Base-by-base conservation (phyloP, 2,888 invertebrate species). In the Xylophagus ater region DNA sequence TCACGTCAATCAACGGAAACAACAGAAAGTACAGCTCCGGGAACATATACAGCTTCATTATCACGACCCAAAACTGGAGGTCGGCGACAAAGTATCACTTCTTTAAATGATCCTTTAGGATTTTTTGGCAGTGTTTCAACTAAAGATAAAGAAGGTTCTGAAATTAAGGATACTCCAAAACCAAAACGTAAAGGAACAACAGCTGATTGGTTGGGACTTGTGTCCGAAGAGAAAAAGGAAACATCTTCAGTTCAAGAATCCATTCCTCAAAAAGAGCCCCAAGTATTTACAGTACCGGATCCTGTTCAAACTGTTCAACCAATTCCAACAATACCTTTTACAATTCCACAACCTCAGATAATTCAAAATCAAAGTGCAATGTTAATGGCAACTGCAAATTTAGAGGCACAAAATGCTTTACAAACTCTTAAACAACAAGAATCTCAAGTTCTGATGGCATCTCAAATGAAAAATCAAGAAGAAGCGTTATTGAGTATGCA, bases 1-100 rank as follows among this genome's bases (percentile, higher is more conserved):
- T 62, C 65, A 2, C 53, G 64, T 1, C 65, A 63, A 41, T 62
- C 62, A 1, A 62, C 63, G 1, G 63, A 63, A 19, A 62, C 61
- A 3, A 42, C 42, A 2, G 64, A 65, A 3, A 60, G 55, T 32
- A 55, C 58, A 1, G 32, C 12, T 14, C 35, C 36, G 7, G 47
- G 44, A 7, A 42, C 41, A 13, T 43, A 42, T 21, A 35, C 41
- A 18, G 52, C 53, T 24, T 45, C 57, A 18, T 37, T 47, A 2
- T 31, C 52, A 1, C 52, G 60, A 4, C 59, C 62, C 0, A 62
- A 60, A 41, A 64, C 64, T 1, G 54, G 57, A 0, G 60, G 60
- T 1, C 52, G 63, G 6, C 53, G 60, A 12, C 57, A 55, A 15
- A 58, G 60, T 0, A 53, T 53, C 3, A 54, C 55, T 14, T 54